Conservation (phyloP, 2,113 vertebrate genomes). For the Probosciger aterrimus region DNA sequence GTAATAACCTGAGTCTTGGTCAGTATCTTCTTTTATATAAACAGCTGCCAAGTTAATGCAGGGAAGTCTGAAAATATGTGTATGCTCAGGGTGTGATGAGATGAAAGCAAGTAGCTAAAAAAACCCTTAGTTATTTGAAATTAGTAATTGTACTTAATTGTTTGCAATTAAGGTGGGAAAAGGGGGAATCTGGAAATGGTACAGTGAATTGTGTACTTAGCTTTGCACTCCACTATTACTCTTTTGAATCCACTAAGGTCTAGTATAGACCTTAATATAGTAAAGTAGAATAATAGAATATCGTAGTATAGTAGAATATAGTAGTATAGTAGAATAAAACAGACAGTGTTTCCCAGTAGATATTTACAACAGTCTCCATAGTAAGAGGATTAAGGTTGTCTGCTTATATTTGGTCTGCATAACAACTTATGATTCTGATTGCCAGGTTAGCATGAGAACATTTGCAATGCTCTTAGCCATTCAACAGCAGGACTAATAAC, state of each 20-base stretch:
- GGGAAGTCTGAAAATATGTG: neutral
- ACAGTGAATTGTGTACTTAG: neutral
- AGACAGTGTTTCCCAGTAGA: neutral
- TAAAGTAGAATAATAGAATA: neutral
- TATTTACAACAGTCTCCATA: neutral
- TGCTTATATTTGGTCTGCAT: neutral
- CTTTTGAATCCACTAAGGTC: neutral
- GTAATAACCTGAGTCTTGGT: neutral
- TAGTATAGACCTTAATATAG: neutral
- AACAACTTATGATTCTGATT: neutral
- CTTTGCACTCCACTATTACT: neutral
- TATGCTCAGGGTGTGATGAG: neutral
- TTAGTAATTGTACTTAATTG: neutral
- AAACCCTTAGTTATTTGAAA: rapidly evolving
- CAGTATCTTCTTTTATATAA: neutral
- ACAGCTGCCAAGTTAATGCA: neutral
- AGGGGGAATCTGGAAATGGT: neutral
- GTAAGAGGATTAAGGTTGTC: neutral
- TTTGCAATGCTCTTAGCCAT: neutral
- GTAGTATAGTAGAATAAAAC: neutral
- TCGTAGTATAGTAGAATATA: neutral
- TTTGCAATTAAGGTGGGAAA: neutral
- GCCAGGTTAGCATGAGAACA: neutral
- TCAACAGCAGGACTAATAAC: neutral
- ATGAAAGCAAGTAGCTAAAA: neutral